These are phyloP conservation scores for Lateolabrax maculatus DNA, from an alignment of 2,797 vertebrate genomes.

Conservation along the genomic window DNA sequence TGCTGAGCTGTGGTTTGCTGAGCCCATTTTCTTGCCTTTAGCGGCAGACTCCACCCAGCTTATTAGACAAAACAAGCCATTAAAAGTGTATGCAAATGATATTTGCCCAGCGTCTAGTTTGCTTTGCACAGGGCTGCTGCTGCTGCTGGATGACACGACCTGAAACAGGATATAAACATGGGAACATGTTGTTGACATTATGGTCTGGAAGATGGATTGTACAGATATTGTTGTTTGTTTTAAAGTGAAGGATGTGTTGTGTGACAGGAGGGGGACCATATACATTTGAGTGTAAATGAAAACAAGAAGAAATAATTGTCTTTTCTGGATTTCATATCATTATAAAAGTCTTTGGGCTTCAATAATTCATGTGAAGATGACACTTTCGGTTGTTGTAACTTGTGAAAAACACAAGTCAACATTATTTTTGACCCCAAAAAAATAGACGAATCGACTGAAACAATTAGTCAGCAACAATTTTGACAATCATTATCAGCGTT, in stretches of 20 bases:
- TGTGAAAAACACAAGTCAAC: background rate
- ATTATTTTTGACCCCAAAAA: background rate
- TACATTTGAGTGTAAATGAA: background rate
- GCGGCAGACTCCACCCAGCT: constrained; percentile 32
- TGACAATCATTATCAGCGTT: background rate
- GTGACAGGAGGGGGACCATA: background rate
- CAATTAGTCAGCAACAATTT: background rate
- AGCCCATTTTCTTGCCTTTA: background rate
- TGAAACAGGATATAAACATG: constrained; percentile 59
- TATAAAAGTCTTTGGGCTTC: background rate
- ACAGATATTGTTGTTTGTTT: background rate
- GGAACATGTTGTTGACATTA: constrained; percentile 38
- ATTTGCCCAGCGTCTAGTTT: constrained; percentile 45
- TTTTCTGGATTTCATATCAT: background rate
- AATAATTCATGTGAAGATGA: too few relatives aligned
- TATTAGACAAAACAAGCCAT: constrained; percentile 50
- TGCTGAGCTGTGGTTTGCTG: constrained; percentile 12
- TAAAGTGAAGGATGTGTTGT: background rate
- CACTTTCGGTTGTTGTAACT: background rate
- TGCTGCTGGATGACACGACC: constrained; percentile 11
- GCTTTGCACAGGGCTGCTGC: constrained; percentile 14
- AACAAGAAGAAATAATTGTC: too few relatives aligned
- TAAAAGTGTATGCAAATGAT: constrained; percentile 76
- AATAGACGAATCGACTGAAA: background rate
- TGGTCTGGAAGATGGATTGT: constrained; percentile 12